Conservation (phyloP, 2,797 vertebrate genomes). For the Gadopsis marmoratus region DNA sequence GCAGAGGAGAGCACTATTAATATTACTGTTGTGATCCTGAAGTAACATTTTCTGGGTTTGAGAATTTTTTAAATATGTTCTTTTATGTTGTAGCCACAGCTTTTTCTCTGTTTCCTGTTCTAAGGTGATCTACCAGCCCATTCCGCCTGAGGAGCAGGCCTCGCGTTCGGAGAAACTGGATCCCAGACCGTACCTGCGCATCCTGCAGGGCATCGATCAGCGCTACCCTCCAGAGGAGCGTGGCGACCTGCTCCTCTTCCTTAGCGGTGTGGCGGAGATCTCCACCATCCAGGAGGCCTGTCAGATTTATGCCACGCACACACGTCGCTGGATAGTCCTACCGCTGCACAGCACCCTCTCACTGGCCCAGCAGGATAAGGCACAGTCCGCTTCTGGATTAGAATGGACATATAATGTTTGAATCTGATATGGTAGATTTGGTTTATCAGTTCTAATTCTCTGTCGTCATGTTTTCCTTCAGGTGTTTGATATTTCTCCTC, state of each 20-base stretch:
- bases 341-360: slow-evolving; percentile 94
- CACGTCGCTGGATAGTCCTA: slow-evolving; percentile 91
- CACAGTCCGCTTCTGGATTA: slow-evolving; percentile 38
- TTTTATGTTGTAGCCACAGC: not conserved
- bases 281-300: slow-evolving; percentile 88
- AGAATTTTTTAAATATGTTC: not conserved
- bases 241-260: slow-evolving; percentile 93
- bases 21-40: too few relatives aligned
- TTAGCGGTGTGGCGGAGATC: slow-evolving; percentile 94
- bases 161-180: slow-evolving; percentile 89
- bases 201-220: slow-evolving; percentile 93
- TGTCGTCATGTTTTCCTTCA: slow-evolving; percentile 47
- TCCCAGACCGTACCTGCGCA: slow-evolving; percentile 89
- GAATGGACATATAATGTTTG: not conserved
- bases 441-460: slow-evolving; percentile 1
- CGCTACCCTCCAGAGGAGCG: slow-evolving; percentile 91
- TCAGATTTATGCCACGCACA: slow-evolving; percentile 89
- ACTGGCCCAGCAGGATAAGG: slow-evolving; percentile 93
- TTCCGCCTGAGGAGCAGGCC: slow-evolving; percentile 84
- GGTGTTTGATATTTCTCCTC: slow-evolving; percentile 93
- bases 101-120: not conserved
- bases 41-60: not conserved
- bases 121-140: slow-evolving; percentile 92
- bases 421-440: not conserved
- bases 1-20: not conserved